Evolutionary conservation across 2,113 vertebrate genomes (phyloP), one percentile per base, ranked within the genome.

Genomic region (Scartelaos histophorus): DNA sequence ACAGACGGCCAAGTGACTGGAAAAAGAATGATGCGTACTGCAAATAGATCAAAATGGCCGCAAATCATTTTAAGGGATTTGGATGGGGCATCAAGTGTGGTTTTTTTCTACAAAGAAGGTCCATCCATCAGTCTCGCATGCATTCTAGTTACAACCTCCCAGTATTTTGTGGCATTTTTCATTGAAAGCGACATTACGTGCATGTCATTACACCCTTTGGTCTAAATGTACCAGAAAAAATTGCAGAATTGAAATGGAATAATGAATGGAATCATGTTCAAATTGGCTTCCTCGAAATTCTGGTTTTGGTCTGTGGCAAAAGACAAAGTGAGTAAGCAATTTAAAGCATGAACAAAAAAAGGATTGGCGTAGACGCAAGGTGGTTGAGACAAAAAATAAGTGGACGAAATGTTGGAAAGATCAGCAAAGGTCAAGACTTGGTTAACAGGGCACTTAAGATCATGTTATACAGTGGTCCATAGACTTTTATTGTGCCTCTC

Each of bases 401-500:
- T 58, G 34, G 57, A 74, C 57, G 38, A 67, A 7, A 21, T 29
- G 54, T 9, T 25, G 67, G 69, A 75, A 73, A 76, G 84, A 76
- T 82, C 62, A 74, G 12, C 45, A 75, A 21, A 62, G 84, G 84
- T 87, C 83, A 82, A 60, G 47, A 76, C 70, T 79, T 79, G 70
- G 79, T 85, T 83, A 80, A 87, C 70, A 7, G 72, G 21, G 68
- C 73, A 64, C 53, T 67, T 17, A 84, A 72, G 86, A 83, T 85
- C 83, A 80, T 81, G 82, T 82, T 88, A 78, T 84, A 75, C 83
- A 82, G 71, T 66, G 69, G 73, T 68, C 72, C 47, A 70, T 25
- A 77, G 74, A 69, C 5, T 83, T 85, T 85, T 82, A 82, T 71
- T 75, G 46, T 67, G 61, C 72, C 66, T 25, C 60, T 22, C 76